Percentiles rank a stretch among this genome's conserved stretches.
These are phyloP conservation scores for Eublepharis macularius DNA, from an alignment of 2,113 vertebrate genomes.

Conservation along the genomic window DNA sequence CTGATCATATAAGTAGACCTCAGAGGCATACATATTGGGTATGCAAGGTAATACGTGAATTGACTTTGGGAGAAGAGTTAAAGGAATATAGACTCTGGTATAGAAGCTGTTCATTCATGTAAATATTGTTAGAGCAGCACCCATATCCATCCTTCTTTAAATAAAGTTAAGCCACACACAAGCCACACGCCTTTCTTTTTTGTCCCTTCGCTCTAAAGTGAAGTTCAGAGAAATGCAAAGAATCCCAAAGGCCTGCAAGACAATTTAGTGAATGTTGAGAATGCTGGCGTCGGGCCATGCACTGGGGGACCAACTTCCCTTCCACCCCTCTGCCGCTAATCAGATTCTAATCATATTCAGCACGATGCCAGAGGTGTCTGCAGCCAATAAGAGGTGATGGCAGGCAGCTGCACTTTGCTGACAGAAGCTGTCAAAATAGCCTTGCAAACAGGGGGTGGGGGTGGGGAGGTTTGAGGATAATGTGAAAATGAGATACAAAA, in stretches of 20 bases:
- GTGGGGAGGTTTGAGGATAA: conserved; percentile 47
- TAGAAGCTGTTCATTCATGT: no score
- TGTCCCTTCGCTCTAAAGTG: neutral
- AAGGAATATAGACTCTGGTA: neutral
- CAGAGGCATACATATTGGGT: neutral
- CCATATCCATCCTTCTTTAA: neutral
- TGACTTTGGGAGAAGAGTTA: neutral
- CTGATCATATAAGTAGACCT: no score
- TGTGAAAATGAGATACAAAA: conserved; percentile 64
- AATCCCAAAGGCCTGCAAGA: neutral
- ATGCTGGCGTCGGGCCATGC: fast-evolving
- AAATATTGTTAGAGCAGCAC: no score
- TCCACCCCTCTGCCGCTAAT: neutral
- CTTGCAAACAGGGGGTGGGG: conserved; percentile 3
- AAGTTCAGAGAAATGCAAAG: conserved; percentile 9
- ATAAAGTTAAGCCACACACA: conserved; percentile 42
- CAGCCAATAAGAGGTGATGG: conserved; percentile 52
- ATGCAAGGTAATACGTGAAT: neutral
- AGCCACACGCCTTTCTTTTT: neutral
- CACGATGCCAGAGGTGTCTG: conserved; percentile 39
- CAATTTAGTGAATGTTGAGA: fast-evolving
- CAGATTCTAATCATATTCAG: conserved; percentile 22
- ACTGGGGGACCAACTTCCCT: neutral
- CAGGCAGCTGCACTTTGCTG: conserved; percentile 58
- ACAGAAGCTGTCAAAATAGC: conserved; percentile 60